phyloP scores from a whole-genome alignment of 1,140 invertebrate genomes.

The Episyrphus balteatus region DNA sequence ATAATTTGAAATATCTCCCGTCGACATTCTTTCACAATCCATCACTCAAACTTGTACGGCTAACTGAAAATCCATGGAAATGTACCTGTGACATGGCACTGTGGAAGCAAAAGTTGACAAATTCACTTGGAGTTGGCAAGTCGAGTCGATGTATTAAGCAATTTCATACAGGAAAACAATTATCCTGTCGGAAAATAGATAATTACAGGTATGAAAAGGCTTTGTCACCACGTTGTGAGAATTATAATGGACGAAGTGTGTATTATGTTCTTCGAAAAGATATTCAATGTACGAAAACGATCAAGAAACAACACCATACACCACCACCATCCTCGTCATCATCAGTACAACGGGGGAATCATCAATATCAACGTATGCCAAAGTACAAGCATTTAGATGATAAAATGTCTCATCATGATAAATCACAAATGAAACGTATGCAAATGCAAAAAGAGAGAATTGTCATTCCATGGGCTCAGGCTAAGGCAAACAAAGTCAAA shows the following conservation, averaged over 20 bases:
- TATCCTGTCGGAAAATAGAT: constrained; percentile 21
- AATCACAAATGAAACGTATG: background rate
- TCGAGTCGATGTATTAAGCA: constrained; percentile 36
- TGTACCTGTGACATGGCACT: constrained; percentile 52
- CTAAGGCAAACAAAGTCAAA: background rate
- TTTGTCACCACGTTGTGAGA: constrained; percentile 49
- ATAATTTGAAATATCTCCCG: constrained; percentile 46
- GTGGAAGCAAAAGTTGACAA: constrained; percentile 47
- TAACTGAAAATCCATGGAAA: constrained; percentile 53
- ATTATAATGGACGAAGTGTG: constrained; percentile 47
- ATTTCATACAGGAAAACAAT: constrained; percentile 18
- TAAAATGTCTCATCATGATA: constrained; percentile 2
- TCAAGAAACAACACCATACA: background rate
- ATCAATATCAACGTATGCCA: background rate
- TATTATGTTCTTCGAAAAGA: constrained; percentile 37
- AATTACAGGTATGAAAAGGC: constrained; percentile 43
- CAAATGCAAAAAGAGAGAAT: background rate
- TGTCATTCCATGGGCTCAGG: background rate
- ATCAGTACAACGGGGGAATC: too few relatives aligned
- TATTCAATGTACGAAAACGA: constrained; percentile 15
- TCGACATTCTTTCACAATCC: constrained; percentile 44
- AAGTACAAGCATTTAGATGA: background rate
- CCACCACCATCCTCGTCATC: too few relatives aligned
- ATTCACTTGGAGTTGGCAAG: constrained; percentile 26
- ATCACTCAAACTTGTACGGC: constrained; percentile 42